These are phyloP conservation scores for Elysia chlorotica DNA, from an alignment of 1,140 invertebrate genomes.

Conservation along the genomic window DNA sequence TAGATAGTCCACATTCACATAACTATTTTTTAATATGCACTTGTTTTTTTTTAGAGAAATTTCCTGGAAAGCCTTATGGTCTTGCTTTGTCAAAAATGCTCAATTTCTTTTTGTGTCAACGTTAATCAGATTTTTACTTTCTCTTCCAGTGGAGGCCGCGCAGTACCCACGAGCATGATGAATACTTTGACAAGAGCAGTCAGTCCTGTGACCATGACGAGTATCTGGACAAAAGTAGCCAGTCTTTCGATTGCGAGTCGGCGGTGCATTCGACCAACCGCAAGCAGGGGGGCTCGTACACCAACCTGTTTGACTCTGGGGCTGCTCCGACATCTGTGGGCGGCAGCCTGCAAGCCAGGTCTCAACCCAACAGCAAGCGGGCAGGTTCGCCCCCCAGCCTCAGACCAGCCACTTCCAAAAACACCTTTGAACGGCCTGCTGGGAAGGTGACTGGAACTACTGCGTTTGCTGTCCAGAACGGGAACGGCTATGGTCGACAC, in stretches of 20 bases:
- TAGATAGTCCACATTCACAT: too few relatives aligned
- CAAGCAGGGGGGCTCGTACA: conserved; percentile 81
- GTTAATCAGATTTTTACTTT: too few relatives aligned
- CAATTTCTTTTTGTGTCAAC: too few relatives aligned
- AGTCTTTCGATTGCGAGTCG: conserved; percentile 82
- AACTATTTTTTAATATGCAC: too few relatives aligned
- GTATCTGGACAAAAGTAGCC: conserved; percentile 63
- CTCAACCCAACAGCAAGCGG: conserved; percentile 23
- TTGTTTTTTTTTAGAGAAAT: too few relatives aligned
- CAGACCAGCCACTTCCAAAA: conserved; percentile 17
- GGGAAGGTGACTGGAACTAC: conserved; percentile 3
- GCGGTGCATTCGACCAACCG: conserved; percentile 77
- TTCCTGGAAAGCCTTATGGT: too few relatives aligned
- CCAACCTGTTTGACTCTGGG: conserved; percentile 80
- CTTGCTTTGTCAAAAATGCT: too few relatives aligned
- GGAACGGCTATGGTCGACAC: conserved; percentile 2
- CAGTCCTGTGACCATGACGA: conserved; percentile 82
- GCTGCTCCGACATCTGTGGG: conserved; percentile 37
- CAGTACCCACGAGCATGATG: conserved; percentile 32
- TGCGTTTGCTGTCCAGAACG: conserved; percentile 4
- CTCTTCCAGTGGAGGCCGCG: conserved; percentile 34
- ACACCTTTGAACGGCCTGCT: conserved; percentile 17
- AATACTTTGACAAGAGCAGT: conserved; percentile 57
- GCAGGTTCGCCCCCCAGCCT: conserved; percentile 19
- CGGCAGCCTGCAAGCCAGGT: conserved; percentile 31